Percentiles rank a stretch among this genome's conserved stretches.
Conservation (phyloP, 2,797 vertebrate species). For the Macrochelys suwanniensis region DNA sequence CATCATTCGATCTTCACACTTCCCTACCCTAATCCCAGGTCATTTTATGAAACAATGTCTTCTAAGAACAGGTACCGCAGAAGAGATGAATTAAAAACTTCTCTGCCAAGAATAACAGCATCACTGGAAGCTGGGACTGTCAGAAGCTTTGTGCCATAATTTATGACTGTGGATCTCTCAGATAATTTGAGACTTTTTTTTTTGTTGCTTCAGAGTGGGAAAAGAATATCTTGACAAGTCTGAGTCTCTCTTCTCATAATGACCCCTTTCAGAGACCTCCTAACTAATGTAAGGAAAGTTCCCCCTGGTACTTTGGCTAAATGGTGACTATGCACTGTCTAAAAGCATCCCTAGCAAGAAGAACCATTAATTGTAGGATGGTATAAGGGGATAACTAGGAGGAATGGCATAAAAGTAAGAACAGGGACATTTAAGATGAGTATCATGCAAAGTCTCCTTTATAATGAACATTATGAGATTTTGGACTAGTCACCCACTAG, state of each 20-base stretch:
- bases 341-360: neutral
- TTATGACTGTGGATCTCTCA: neutral
- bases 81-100: neutral
- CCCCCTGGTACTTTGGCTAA: neutral
- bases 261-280: neutral
- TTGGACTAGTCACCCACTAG: neutral
- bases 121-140: neutral
- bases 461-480: neutral
- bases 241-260: neutral
- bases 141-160: too few relatives aligned
- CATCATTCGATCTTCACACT: neutral
- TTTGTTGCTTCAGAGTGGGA: neutral
- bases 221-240: neutral
- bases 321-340: neutral
- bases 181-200: neutral
- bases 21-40: neutral
- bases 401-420: neutral
- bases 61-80: neutral
- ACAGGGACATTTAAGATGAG: neutral
- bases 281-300: neutral
- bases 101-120: neutral
- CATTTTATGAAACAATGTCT: neutral
- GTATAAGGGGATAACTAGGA: neutral
- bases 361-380: neutral
- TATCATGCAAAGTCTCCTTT: neutral